phyloP scores from a whole-genome alignment of 2,888 invertebrate genomes.

The Spodoptera exigua region DNA sequence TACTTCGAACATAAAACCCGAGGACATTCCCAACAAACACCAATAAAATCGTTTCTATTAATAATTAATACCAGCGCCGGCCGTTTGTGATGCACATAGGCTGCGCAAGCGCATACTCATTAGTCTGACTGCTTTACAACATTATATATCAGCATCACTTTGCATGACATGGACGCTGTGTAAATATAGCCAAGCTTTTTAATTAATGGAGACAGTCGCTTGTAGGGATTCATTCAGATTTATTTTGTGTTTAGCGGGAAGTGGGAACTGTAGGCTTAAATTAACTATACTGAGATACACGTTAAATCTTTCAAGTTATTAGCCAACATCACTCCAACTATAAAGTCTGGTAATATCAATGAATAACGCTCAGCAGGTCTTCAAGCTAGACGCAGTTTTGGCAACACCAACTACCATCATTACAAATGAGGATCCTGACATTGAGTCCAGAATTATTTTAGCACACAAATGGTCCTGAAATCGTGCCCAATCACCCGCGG shows the following conservation, averaged over 20 bases:
- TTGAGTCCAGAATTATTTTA: constrained; percentile 23
- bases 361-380: not conserved
- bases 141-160: constrained; percentile 71
- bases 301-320: not conserved
- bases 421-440: constrained; percentile 22
- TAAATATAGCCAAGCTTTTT: constrained; percentile 51
- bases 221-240: constrained; percentile 20
- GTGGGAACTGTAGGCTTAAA: no score
- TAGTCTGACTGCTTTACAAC: constrained; percentile 79
- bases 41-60: constrained; percentile 50
- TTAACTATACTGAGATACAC: no score
- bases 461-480: constrained; percentile 29
- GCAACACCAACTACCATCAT: constrained; percentile 12
- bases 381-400: constrained; percentile 25
- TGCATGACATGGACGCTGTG: constrained; percentile 64
- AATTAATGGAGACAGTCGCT: constrained; percentile 47
- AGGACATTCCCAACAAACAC: constrained; percentile 37
- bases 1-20: constrained; percentile 35
- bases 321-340: not conserved
- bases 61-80: constrained; percentile 56
- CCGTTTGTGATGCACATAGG: constrained; percentile 52
- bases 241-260: constrained; percentile 8
- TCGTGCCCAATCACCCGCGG: constrained; percentile 29
- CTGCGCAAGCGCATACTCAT: constrained; percentile 70
- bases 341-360: not conserved